Evolutionary conservation across 2,113 vertebrate species (phyloP), one percentile per base, ranked within the genome.

Genomic region (Lampris incognitus): DNA sequence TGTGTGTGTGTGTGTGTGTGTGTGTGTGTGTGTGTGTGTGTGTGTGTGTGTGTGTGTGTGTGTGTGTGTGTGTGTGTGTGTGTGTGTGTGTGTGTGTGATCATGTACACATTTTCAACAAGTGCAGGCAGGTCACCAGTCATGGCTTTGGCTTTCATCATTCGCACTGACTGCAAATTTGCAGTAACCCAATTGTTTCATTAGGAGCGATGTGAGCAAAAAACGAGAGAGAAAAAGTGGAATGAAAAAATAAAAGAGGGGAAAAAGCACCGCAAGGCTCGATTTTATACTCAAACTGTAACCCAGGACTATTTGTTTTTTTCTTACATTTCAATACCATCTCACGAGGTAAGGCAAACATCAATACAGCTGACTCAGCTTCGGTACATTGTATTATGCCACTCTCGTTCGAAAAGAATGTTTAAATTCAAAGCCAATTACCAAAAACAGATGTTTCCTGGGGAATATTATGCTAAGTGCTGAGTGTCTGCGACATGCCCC

Each of bases 401-500:
- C 41, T 50, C 41, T 1, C 40, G 55, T 24, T 50, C 11, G 44
- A 60, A 24, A 69, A 52, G 9, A 54, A 72, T 57, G 9, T 67
- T 75, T 54, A 9, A 61, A 40, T 39, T 68, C 13, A 69, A 62
- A 75, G 46, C 37, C 66, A 76, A 72, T 50, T 48, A n/a, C 5
- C 56, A 74, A 56, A 85, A 58, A 51, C 69, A 68, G 46, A 48
- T 56, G 52, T 72, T 77, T 61, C 57, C 67, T 13, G 58, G 68
- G 56, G 64, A 78, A 85, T 74, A 69, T 74, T 66, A 79, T 63
- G 72, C 39, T 49, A 38, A 11, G 54, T 67, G 78, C 48, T 42
- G 67, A 70, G 63, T 70, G 57, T 74, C 64, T 65, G 70, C 80
- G 66, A 84, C 72, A 48, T 63, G 77, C 71, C 46, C 72, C 57